Base-by-base conservation (phyloP, 1,140 invertebrate genomes). In the Pinna nobilis region DNA sequence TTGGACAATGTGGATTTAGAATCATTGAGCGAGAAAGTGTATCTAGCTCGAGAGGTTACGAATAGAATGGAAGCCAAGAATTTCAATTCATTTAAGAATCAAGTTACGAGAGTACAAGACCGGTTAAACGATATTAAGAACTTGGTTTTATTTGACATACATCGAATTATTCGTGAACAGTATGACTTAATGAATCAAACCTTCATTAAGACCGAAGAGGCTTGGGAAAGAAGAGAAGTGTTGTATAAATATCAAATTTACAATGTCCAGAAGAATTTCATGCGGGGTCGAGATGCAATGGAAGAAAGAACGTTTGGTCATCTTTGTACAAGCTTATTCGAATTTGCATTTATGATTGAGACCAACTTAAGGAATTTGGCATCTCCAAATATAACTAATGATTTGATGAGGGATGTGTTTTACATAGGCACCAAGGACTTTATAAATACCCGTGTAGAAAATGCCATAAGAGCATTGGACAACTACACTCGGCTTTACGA, bases 231-330 rank as follows among this genome's bases (percentile, higher is more conserved):
- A 18, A 82, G 82, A 65, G 44, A 65, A 5, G 59, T 72, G 23
- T 63, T 82, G 20, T 75, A 73, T 11, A 53, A 55, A 33, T 84
- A 74, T 49, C 83, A 84, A 50, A 66, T 57, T 15, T 83, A 77
- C 37, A 70, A 74, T 25, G 39, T 81, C 0, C 51, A 68, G 41
- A 80, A 80, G 41, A 82, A 83, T 61, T 84, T 84, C 61, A 68
- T 82, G 25, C 50, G 80, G 30, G 70, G 41, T 1, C 57, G 78
- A 13, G 73, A 82, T 41, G 83, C 78, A 1, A 83, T 83, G 83
- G 81, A 83, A 20, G 83, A 84, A 68, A 61, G 80, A 44, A 83
- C 81, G n/a, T 66, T 83, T 18, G 66, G 47, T 11, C 63, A 74
- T 50, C 33, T 84, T 6, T 70, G 73, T n/a, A 63, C 68, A 15